Percentiles rank a stretch among this genome's conserved stretches.
phyloP scores from a whole-genome alignment of 1,140 invertebrate genomes.

The Drosophila orosa region DNA sequence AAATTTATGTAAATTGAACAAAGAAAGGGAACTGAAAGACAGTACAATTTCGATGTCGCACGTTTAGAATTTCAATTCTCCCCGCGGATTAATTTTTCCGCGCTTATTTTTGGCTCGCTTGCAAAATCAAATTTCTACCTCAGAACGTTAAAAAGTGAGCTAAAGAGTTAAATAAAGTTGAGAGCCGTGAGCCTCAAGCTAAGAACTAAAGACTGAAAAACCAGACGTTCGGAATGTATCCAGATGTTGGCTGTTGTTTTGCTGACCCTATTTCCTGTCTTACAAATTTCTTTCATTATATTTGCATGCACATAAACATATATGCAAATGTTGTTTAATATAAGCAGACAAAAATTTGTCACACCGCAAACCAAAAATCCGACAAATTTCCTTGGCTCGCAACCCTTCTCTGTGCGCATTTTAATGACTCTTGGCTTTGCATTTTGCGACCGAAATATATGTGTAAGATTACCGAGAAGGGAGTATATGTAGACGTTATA shows the following conservation, averaged over 20 bases:
- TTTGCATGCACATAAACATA: conserved; percentile 12
- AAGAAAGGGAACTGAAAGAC: background rate
- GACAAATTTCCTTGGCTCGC: conserved; percentile 27
- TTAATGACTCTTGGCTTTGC: conserved; percentile 42
- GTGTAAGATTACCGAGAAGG: background rate
- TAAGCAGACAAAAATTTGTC: conserved; percentile 39
- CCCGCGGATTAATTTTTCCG: background rate
- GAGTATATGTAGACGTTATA: conserved; percentile 5
- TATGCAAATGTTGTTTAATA: conserved; percentile 31
- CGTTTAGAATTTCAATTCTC: conserved; percentile 36
- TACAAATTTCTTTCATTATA: conserved; percentile 4
- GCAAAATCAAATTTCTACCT: conserved; percentile 23
- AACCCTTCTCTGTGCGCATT: conserved; percentile 31
- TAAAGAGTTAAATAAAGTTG: background rate
- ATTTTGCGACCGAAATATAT: conserved; percentile 9
- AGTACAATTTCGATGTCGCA: background rate
- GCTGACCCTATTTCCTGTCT: conserved; percentile 19
- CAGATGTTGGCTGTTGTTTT: background rate
- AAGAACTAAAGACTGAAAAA: background rate
- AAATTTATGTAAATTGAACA: background rate
- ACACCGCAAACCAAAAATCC: conserved; percentile 36
- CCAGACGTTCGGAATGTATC: background rate
- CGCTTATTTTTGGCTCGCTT: conserved; percentile 8
- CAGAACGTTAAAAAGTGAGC: background rate
- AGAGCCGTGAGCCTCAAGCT: background rate